These are phyloP conservation scores for Phaethon lepturus DNA, from an alignment of 2,113 vertebrate genomes.

Conservation along the genomic window DNA sequence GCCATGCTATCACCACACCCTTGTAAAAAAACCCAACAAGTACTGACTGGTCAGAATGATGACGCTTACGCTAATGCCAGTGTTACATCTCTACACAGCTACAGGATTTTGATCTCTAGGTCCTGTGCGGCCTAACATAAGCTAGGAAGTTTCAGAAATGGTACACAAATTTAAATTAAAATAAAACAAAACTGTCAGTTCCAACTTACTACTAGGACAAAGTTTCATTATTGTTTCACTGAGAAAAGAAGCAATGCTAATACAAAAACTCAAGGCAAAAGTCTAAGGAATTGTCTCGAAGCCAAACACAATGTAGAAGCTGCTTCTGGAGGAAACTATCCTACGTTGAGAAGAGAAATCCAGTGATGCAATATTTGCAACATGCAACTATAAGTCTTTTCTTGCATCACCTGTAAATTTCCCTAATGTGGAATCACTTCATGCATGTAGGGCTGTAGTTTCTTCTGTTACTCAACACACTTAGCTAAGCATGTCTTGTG, in stretches of 20 bases:
- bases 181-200: not conserved
- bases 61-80: not conserved
- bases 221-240: not conserved
- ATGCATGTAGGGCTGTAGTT: not conserved
- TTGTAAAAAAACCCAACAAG: not conserved
- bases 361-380: not conserved
- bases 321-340: not conserved
- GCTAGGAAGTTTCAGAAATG: not conserved
- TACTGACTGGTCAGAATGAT: not conserved
- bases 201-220: not conserved
- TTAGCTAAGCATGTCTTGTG: not conserved
- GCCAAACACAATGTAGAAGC: not conserved
- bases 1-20: not conserved
- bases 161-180: not conserved
- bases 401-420: not conserved
- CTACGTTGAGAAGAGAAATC: not conserved
- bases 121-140: not conserved
- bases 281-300: not conserved
- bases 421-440: not conserved
- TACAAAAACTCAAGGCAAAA: not conserved
- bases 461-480: not conserved
- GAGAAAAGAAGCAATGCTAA: not conserved
- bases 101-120: not conserved
- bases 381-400: rapidly evolving
- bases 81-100: not conserved